A percentile compares a stretch with the other conserved stretches of the same genome.
Conservation (phyloP, 2,113 vertebrate genomes). For the Xenopus tropicalis region UCB_Xtro_10.0 CM004448.2:76654501-76655000, state of each 20-base stretch:
- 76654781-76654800: neutral
- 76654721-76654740: too few relatives aligned
- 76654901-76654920: neutral
- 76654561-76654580: neutral
- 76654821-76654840: too few relatives aligned
- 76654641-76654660: neutral
- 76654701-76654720: neutral
- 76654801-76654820: neutral
- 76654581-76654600: neutral
- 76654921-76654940: neutral
- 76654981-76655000: neutral
- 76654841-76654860: too few relatives aligned
- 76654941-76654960: neutral
- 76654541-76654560: neutral
- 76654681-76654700: neutral
- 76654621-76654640: neutral
- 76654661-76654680: neutral
- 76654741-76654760: constrained; percentile 1
- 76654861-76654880: too few relatives aligned
- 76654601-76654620: too few relatives aligned
- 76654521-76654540: neutral
- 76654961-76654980: neutral
- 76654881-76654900: too few relatives aligned
- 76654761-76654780: constrained; percentile 3
- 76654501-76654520: too few relatives aligned